Evolutionary conservation across 2,113 vertebrate genomes (phyloP), one percentile per base, ranked within the genome.

Genomic region (Cyanistes caeruleus): DNA sequence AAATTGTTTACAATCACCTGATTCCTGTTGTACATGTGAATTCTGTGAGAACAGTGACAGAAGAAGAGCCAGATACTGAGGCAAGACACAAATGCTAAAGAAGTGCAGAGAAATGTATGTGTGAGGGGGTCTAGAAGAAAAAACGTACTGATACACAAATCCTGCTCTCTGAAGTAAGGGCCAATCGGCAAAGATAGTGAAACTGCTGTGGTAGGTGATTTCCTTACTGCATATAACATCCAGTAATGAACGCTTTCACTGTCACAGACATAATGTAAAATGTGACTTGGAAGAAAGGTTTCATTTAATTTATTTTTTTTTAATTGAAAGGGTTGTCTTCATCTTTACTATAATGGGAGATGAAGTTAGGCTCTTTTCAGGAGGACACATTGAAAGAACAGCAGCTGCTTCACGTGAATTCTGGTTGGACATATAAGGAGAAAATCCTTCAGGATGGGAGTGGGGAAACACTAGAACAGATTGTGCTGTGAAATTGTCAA

Each of bases 21-120:
- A 33, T 63, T 77, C 17, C 27, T 2, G 0, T 49, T 27, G 25
- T 2, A 0, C 4, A 1, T 3, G 4, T 10, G 46, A n/a, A 23
- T 70, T 13, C 30, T 43, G 14, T 0, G 4, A 35, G n/a, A 74
- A 12, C 35, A 33, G 39, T 69, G 70, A 25, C 41, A 41, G 70
- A 78, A 41, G 70, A 78, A 25, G 33, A n/a, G 37, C 15, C 35
- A 62, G 51, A 27, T 1, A 1, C 41, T 60, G 55, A 60, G 41
- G 37, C 58, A 70, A 51, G 68, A 33, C 17, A 41, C 13, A 69
- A 31, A 22, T 39, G 46, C 56, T 80, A 44, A 48, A 64, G n/a
- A 23, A 35, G 10, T n/a, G 53, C 31, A 33, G 31, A 20, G n/a
- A 58, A 39, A 13, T 46, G 3, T 39, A 3, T 52, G 8, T 56